Base-by-base conservation (phyloP, 2,888 invertebrate species). In the Leptopilina myrica region DNA sequence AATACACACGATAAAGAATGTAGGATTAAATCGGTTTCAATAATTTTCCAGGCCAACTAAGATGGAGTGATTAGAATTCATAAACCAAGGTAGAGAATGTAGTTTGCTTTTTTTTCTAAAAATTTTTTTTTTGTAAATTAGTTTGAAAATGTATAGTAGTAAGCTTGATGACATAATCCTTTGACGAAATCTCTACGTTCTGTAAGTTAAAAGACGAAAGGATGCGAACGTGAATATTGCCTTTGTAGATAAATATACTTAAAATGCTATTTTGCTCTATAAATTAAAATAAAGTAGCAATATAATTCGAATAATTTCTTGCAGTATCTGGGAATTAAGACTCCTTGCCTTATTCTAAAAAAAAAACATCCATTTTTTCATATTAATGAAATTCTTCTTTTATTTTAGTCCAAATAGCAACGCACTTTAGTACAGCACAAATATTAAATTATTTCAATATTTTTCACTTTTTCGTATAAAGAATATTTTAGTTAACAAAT, bases 11-110 rank as follows among this genome's bases (percentile, higher is more conserved):
- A 40, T n/a, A 53, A 2, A 33, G 26, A 43, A 43, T 33, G 5
- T 26, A 53, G n/a, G 56, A n/a, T 33, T 33, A 56, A 56, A 73
- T 56, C 56, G 73, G 73, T 73, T 88, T 87, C 85, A 87, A 89
- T 89, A 85, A 84, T 89, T 89, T 89, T 89, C 83, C 89, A 88
- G 88, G 86, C 86, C 83, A 84, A 86, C 88, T 88, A 87, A 86
- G 95, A 93, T 85, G 84, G 84, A 80, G 84, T 83, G 86, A 88
- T 87, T 86, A 86, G 87, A 88, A 86, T 87, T 87, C 89, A 85
- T 86, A 88, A 88, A 87, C 81, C 85, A 85, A 84, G 85, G 85
- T 84, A 86, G 86, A 85, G 80, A 73, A 53, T 80, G 84, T 85
- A 83, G 83, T 78, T 82, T 79, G 79, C 82, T 82, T 84, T 86